Evolutionary conservation across 1,140 invertebrate genomes (phyloP).

Genomic region (Temnothorax longispinosus): DNA sequence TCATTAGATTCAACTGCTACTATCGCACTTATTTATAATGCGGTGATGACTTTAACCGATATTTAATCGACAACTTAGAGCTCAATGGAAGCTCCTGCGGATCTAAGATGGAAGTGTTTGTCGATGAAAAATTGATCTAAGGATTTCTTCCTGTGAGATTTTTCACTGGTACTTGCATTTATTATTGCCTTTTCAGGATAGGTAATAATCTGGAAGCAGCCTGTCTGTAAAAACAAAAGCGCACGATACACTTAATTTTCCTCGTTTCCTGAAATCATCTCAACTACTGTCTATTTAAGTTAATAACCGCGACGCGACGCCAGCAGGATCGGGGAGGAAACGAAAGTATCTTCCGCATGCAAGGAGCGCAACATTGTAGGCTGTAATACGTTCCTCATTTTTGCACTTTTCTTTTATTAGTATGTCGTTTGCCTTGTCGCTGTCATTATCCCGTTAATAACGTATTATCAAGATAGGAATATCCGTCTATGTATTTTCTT

Average conservation of each 20-base stretch:
- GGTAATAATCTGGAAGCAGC: not conserved
- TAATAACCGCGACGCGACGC: constrained; percentile 31
- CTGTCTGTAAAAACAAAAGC: constrained; percentile 39
- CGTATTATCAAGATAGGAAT: constrained; percentile 23
- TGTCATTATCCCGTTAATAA: constrained; percentile 36
- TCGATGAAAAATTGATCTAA: not conserved
- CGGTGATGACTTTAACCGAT: constrained; percentile 2
- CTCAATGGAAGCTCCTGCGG: not conserved
- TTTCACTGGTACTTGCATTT: not conserved
- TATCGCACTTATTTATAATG: not conserved
- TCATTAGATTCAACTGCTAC: constrained; percentile 16
- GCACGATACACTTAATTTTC: constrained; percentile 42
- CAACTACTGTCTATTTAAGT: constrained; percentile 29
- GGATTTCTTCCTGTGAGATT: not conserved
- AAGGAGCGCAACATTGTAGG: constrained; percentile 13
- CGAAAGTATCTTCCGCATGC: constrained; percentile 36
- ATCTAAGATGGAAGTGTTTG: not conserved
- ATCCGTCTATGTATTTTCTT: constrained; percentile 13
- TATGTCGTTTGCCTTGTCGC: not conserved
- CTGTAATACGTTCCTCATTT: constrained; percentile 21
- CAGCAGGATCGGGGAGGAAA: constrained; percentile 23
- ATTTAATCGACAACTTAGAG: not conserved
- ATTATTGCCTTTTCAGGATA: not conserved
- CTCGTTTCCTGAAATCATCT: constrained; percentile 50
- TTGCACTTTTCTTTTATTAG: constrained; percentile 16